Evolutionary conservation across 1,140 invertebrate genomes (phyloP).

Genomic region (Eumeta japonica): DNA sequence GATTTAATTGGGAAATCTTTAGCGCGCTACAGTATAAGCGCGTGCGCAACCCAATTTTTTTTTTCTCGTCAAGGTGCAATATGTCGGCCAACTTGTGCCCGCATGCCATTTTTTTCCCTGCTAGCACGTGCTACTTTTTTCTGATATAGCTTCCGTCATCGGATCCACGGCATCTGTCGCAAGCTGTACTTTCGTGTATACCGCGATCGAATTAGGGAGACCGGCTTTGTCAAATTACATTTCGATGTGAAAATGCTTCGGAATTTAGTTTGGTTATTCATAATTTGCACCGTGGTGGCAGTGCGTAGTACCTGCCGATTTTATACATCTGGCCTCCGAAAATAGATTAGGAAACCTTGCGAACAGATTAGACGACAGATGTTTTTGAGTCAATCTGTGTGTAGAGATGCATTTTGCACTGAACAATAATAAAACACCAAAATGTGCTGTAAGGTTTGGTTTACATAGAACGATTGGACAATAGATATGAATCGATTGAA

Average conservation of each 20-base stretch:
- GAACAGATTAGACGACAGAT: no score
- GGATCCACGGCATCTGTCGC: conserved; percentile 45
- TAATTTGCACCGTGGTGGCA: conserved; percentile 45
- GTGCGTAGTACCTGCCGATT: conserved; percentile 40
- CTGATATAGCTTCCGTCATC: conserved; percentile 36
- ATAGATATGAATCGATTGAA: no score
- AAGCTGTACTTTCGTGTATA: conserved; percentile 39
- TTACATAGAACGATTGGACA: no score
- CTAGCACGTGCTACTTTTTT: conserved; percentile 47
- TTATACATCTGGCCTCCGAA: no score
- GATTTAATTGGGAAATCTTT: no score
- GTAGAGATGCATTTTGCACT: no score
- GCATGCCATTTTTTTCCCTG: conserved; percentile 43
- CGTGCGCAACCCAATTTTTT: conserved; percentile 18
- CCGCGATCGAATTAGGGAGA: conserved; percentile 18
- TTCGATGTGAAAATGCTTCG: conserved; percentile 2
- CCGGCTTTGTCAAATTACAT: conserved; percentile 4
- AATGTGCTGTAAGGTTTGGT: no score
- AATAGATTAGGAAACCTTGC: no score
- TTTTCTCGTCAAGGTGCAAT: conserved; percentile 25
- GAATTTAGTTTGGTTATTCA: conserved; percentile 19
- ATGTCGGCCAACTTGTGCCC: conserved; percentile 44
- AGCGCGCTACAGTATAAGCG: no score
- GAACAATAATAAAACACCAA: no score
- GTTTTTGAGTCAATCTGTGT: no score